A percentile compares a stretch with the other conserved stretches of the same genome.
phyloP scores from a whole-genome alignment of 2,797 vertebrate species.

The Neosilurus mollespiculum region DNA sequence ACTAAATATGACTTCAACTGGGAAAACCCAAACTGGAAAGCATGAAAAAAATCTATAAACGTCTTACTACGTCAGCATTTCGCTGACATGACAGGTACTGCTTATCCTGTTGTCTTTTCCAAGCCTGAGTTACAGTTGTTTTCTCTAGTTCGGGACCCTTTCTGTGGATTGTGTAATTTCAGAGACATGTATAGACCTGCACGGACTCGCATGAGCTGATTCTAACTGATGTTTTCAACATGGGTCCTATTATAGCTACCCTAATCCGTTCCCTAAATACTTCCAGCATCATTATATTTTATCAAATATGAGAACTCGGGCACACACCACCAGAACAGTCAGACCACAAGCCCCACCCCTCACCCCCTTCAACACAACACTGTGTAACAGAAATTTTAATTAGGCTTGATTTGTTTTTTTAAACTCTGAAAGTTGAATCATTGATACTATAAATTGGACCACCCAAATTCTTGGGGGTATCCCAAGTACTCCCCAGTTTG shows the following conservation, averaged over 20 bases:
- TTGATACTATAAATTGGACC: background rate
- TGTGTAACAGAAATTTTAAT: background rate
- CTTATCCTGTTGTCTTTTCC: background rate
- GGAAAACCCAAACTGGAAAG: constrained; percentile 64
- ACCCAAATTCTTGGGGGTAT: background rate
- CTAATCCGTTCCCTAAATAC: background rate
- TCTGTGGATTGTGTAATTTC: background rate
- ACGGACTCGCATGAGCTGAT: background rate
- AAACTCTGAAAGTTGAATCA: background rate
- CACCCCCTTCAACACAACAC: background rate
- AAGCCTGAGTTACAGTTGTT: background rate
- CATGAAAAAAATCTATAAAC: constrained; percentile 1
- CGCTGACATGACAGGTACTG: background rate
- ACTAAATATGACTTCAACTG: constrained; percentile 63
- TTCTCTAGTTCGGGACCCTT: background rate
- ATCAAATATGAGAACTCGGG: background rate
- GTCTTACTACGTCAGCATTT: background rate
- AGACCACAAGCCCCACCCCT: no score
- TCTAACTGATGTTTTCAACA: background rate
- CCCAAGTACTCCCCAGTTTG: background rate
- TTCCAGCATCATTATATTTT: background rate
- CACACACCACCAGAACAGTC: background rate
- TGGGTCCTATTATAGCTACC: no score
- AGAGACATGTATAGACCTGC: background rate
- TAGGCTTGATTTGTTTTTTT: background rate